Conservation (phyloP, 2,797 vertebrate species). For the Hydrocynus forskahlii region DNA sequence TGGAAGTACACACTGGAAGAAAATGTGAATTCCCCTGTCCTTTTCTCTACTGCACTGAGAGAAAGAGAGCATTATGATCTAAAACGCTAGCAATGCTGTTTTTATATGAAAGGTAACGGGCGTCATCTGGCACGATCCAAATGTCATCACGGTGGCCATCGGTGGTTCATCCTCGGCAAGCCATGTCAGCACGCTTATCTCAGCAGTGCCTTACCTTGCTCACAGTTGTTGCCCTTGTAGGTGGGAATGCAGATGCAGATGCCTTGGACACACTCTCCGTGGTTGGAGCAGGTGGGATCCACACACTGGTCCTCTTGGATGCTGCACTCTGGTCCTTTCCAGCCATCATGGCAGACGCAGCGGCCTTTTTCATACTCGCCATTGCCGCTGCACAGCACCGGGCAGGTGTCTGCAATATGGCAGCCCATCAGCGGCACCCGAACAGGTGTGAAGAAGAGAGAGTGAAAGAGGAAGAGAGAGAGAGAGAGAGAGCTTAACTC, state of each 20-base stretch:
- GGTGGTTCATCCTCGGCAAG: not conserved
- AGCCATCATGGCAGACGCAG: constrained; percentile 83
- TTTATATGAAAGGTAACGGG: not conserved
- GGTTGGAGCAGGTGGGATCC: constrained; percentile 86
- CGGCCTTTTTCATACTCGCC: constrained; percentile 87
- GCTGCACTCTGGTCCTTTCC: constrained; percentile 87
- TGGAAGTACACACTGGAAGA: too few species aligned
- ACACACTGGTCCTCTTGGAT: constrained; percentile 86
- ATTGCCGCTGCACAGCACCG: constrained; percentile 85
- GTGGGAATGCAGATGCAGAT: constrained; percentile 84
- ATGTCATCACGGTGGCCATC: not conserved
- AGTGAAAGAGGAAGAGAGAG: not conserved
- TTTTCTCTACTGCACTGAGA: not conserved
- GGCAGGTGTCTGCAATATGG: constrained; percentile 81
- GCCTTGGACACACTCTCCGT: constrained; percentile 85
- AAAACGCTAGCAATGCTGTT: constrained; percentile 48
- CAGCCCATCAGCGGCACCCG: not conserved
- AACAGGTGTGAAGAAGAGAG: not conserved
- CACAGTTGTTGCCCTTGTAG: constrained; percentile 87
- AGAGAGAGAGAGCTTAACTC: too few species aligned
- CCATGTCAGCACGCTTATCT: not conserved
- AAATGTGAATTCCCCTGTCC: too few species aligned
- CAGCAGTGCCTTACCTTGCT: constrained; percentile 77
- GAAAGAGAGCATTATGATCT: not conserved
- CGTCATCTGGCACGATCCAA: constrained; percentile 1